Percentiles rank a stretch among this genome's conserved stretches.
Evolutionary conservation across 2,888 invertebrate genomes (phyloP).

Genomic region (Corbicula japonica): DNA sequence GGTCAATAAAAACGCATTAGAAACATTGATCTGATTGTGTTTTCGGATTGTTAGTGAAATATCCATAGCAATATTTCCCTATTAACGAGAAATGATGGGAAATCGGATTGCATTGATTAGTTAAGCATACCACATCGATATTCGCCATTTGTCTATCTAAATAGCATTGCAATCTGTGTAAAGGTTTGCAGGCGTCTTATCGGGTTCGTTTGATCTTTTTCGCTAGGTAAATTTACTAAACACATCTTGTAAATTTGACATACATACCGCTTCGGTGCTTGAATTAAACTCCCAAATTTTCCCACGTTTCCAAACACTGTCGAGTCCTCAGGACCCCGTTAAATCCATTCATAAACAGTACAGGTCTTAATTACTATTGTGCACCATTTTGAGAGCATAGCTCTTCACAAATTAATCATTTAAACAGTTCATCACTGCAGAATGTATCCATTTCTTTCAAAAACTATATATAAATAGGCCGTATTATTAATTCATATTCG

Average conservation of each 20-base stretch:
- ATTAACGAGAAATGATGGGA: slow-evolving; percentile 15
- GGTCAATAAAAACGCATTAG: no score
- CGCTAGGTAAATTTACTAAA: no score
- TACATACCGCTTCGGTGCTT: slow-evolving; percentile 24
- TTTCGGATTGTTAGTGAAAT: no score
- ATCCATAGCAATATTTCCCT: slow-evolving; percentile 16
- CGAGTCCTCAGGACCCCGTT: slow-evolving; percentile 9
- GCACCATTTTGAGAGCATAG: slow-evolving; percentile 30
- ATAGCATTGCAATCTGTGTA: no score
- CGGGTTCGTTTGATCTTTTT: no score
- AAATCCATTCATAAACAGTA: slow-evolving; percentile 17
- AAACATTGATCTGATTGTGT: no score
- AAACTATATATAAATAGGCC: slow-evolving; percentile 27
- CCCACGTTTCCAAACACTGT: slow-evolving; percentile 13
- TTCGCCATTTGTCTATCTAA: no score
- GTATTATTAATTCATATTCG: slow-evolving; percentile 57
- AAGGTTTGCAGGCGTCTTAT: no score
- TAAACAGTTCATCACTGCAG: slow-evolving; percentile 27
- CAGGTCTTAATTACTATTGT: slow-evolving; percentile 1
- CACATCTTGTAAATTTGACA: no score
- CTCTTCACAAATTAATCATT: slow-evolving; percentile 3
- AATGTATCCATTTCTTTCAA: slow-evolving; percentile 35
- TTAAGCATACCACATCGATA: no score
- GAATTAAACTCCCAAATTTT: slow-evolving; percentile 32
- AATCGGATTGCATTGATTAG: slow-evolving; percentile 17